Base-by-base conservation (phyloP, 2,888 invertebrate genomes). In the Mythimna loreyi region DNA sequence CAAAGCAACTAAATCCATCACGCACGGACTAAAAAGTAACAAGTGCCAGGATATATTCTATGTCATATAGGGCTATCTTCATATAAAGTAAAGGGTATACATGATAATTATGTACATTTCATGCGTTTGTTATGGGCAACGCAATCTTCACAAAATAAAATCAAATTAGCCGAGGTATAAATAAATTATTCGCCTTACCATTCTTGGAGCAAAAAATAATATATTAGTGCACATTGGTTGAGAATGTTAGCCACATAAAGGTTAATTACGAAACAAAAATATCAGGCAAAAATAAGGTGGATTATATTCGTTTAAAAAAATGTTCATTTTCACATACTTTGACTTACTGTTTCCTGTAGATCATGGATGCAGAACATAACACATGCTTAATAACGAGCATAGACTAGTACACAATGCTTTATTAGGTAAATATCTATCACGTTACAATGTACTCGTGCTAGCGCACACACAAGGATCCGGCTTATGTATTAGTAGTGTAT, bases 331-430 rank as follows among this genome's bases (percentile, higher is more conserved):
- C 89, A 95, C 95, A 94, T 95, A 95, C 95, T 93, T 94, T 94
- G 94, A 97, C 97, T 97, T 97, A 97, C 97, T 97, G 97, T 96
- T 97, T 97, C 97, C 97, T 97, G 97, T 96, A 94, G 96, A 96
- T 87, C 89, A 96, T 93, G 96, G 94, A 96, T 95, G 95, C 95
- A 91, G 93, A 93, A 95, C 95, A 95, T 93, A 95, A 94, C 92
- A 95, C 95, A 95, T 95, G 95, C 95, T 95, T 95, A 92, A 90
- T 93, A 88, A 92, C 93, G 92, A 90, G 90, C 91, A 90, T 88
- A 88, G 84, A 91, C 91, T 92, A 91, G 78, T 87, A 91, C 90
- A 89, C 81, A 90, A 92, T 90, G 88, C 91, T 87, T 88, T 83
- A 85, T 78, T 85, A 79, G 83, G 69, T 80, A 85, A 78, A 72